Percentiles rank a stretch among this genome's conserved stretches.
Conservation (phyloP, 2,113 vertebrate genomes). For the Phaethon lepturus region DNA sequence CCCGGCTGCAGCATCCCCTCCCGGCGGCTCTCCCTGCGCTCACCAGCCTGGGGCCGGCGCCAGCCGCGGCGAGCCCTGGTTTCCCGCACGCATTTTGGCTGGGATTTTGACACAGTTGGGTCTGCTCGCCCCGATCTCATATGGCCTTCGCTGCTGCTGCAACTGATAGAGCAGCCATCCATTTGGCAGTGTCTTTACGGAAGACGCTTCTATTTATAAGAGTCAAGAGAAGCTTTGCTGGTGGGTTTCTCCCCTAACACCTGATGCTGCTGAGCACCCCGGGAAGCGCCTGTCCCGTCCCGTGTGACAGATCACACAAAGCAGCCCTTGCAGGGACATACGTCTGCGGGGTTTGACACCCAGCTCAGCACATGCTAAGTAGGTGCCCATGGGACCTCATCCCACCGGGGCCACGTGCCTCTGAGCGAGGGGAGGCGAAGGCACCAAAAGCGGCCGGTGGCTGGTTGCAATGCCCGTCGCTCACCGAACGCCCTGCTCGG, state of each 20-base stretch:
- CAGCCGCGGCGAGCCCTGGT: neutral
- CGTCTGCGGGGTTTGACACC: neutral
- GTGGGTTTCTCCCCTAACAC: neutral
- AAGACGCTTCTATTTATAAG: neutral
- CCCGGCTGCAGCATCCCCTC: neutral
- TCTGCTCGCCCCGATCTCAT: neutral
- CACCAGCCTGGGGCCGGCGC: fast-evolving
- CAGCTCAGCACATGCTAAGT: fast-evolving
- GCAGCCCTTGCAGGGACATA: neutral
- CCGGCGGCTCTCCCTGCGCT: neutral
- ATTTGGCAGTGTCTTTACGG: neutral
- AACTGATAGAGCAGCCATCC: neutral
- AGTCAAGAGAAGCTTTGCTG: neutral
- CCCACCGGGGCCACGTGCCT: fast-evolving
- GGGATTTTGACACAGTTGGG: neutral
- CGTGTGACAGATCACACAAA: neutral
- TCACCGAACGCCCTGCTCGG: neutral
- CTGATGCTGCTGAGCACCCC: neutral
- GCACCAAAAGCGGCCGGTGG: fast-evolving
- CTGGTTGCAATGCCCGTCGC: neutral
- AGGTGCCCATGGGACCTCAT: neutral
- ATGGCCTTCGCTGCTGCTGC: neutral
- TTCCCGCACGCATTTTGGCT: neutral
- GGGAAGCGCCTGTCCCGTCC: neutral
- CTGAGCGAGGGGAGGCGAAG: neutral